These are phyloP conservation scores for Felis chaus DNA, from an alignment of 2,113 vertebrate species.

Conservation along the genomic window DNA sequence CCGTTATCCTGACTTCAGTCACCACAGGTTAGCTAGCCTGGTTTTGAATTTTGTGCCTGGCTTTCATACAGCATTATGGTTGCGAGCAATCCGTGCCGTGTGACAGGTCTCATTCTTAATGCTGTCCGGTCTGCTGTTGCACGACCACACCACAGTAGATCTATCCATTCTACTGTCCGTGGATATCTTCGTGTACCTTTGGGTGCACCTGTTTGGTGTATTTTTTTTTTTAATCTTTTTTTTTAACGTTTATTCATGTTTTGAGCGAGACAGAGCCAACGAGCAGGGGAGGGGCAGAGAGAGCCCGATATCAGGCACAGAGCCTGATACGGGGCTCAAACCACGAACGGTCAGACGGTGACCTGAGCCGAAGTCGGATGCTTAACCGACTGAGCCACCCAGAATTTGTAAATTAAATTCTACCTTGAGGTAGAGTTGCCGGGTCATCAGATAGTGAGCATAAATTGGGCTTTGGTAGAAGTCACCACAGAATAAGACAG, in stretches of 20 bases:
- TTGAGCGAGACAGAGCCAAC: too few species aligned
- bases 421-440: neutral
- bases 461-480: neutral
- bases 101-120: neutral
- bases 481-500: neutral
- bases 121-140: fast-evolving
- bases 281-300: too few species aligned
- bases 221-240: too few species aligned
- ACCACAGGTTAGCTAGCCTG: neutral
- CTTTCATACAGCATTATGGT: neutral
- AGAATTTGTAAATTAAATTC: neutral
- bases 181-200: neutral
- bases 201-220: too few species aligned
- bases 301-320: too few species aligned
- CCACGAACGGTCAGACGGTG: too few species aligned
- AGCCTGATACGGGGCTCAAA: too few species aligned
- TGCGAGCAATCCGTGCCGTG: neutral
- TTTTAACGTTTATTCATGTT: too few species aligned
- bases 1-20: neutral
- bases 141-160: fast-evolving
- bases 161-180: neutral
- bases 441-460: neutral
- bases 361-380: too few species aligned
- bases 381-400: too few species aligned
- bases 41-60: neutral